Evolutionary conservation across 2,888 invertebrate species (phyloP).

Genomic region (Lampropteryx suffumata): DNA sequence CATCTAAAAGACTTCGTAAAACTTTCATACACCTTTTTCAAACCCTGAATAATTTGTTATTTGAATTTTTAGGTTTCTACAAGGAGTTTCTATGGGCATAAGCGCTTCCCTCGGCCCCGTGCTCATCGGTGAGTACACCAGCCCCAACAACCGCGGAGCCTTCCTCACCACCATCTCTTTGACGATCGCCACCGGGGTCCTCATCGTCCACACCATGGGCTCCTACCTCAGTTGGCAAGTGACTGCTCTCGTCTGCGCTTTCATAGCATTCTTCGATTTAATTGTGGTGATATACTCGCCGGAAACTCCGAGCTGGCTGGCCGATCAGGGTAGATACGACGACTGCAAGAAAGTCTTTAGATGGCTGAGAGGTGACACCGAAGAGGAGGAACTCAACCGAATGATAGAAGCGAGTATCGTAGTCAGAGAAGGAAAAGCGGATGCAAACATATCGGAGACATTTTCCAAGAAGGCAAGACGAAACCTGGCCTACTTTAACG

Average conservation of each 20-base stretch:
- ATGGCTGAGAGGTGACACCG: constrained; percentile 74
- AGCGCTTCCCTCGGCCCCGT: constrained; percentile 62
- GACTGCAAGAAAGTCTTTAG: constrained; percentile 78
- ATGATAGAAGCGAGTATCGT: constrained; percentile 57
- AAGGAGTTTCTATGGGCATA: constrained; percentile 70
- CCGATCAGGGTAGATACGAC: constrained; percentile 70
- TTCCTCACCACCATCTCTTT: constrained; percentile 80
- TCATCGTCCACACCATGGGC: constrained; percentile 82
- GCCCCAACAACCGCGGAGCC: constrained; percentile 79
- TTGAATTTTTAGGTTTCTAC: constrained; percentile 47
- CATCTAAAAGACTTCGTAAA: too few relatives aligned
- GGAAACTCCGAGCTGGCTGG: constrained; percentile 85
- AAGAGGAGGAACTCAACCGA: constrained; percentile 55
- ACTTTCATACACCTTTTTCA: too few relatives aligned
- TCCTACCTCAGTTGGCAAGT: constrained; percentile 77
- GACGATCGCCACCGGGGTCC: constrained; percentile 78
- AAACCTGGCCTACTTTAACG: constrained; percentile 40
- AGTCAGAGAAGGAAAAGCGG: constrained; percentile 46
- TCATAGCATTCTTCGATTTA: constrained; percentile 65
- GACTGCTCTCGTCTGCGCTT: constrained; percentile 68
- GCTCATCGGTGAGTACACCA: constrained; percentile 73
- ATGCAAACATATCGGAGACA: constrained; percentile 41
- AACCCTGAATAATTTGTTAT: background rate
- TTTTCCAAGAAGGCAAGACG: constrained; percentile 36
- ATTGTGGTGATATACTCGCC: constrained; percentile 58